Base-by-base conservation (phyloP, 1,140 invertebrate species). In the Pristionchus pacificus region DNA sequence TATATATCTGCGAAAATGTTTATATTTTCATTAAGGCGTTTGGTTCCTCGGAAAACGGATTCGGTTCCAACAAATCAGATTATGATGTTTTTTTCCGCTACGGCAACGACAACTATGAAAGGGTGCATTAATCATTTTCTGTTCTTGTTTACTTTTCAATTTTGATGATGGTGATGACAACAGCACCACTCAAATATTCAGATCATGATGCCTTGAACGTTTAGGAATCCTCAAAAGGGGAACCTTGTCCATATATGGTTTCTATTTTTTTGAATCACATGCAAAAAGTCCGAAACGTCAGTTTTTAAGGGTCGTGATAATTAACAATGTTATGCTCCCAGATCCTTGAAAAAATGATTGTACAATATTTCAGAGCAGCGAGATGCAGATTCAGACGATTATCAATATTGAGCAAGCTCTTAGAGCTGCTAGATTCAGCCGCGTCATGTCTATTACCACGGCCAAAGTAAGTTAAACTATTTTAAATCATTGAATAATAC, bases 11-110 rank as follows among this genome's bases (percentile, higher is more conserved):
- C n/a, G n/a, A n/a, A n/a, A n/a, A n/a, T n/a, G n/a, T n/a, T n/a
- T n/a, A n/a, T n/a, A n/a, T n/a, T n/a, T n/a, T n/a, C n/a, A n/a
- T 55, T 55, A 14, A 69, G 67, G 14, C 64, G 14, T 69, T 69
- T 32, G 67, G 67, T 31, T 69, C 67, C 13, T 19, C 31, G 0
- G 2, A n/a, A 14, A 69, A 69, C 57, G 71, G 71, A 25, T 68
- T 73, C 10, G 65, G 71, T 32, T 38, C 32, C 10, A 63, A 59
- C 6, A 62, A 30, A 1, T 68, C 71, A 0, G 71, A 73, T 64
- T 58, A 58, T 27, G 71, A 73, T 25, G 63, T 73, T 10, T 73
- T 65, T 30, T 68, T 73, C 58, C 32, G 71, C 49, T 73, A 68
- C 32, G 71, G 49, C 24, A 27, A 29, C n/a, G 71, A 73, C 13